These are phyloP conservation scores for Pedicia rivosa DNA, from an alignment of 2,888 invertebrate genomes.

Conservation along the genomic window DNA sequence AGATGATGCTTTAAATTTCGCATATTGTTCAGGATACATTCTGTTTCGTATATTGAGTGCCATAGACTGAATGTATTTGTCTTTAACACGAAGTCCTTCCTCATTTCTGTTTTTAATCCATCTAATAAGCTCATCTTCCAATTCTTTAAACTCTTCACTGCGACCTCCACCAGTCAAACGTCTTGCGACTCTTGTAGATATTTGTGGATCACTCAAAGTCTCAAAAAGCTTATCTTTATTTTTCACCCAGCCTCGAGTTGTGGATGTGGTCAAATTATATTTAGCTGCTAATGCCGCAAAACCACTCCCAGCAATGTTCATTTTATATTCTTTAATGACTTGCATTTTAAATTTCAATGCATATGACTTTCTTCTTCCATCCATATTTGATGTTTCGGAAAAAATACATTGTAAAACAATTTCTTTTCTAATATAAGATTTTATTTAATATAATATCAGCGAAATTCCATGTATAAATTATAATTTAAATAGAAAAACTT, in stretches of 20 bases:
- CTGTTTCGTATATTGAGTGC: neutral
- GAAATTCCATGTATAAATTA: too few relatives aligned
- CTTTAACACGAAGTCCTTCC: constrained; percentile 1
- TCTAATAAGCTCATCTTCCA: neutral
- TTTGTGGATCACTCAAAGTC: neutral
- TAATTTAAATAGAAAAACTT: too few relatives aligned
- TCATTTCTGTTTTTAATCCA: neutral
- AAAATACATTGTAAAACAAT: too few relatives aligned
- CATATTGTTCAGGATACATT: too few relatives aligned
- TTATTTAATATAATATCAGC: too few relatives aligned
- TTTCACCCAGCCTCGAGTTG: neutral
- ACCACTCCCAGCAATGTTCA: neutral
- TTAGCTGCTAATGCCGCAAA: neutral
- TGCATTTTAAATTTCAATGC: neutral
- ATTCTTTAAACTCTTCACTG: neutral
- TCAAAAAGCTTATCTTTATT: neutral
- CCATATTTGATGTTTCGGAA: too few relatives aligned
- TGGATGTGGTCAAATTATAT: neutral
- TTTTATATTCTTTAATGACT: neutral
- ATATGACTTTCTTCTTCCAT: neutral
- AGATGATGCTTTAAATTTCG: too few relatives aligned
- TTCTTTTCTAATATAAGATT: too few relatives aligned
- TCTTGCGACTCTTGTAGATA: neutral
- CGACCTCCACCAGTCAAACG: neutral
- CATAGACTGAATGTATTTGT: neutral